Evolutionary conservation across 2,888 invertebrate genomes (phyloP).

Genomic region (Dolomedes plantarius): DNA sequence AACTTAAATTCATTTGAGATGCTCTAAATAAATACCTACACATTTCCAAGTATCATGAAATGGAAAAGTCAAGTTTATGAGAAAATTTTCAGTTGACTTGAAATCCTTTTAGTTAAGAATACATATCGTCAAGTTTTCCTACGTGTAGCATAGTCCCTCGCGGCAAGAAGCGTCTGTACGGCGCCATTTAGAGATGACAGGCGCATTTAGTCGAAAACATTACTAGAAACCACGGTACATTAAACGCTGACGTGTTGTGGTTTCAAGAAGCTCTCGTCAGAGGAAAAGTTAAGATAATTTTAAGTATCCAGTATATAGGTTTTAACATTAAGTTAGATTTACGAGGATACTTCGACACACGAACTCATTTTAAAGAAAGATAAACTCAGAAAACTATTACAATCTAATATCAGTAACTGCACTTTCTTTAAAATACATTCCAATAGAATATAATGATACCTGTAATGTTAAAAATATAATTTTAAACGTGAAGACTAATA

Average conservation of each 20-base stretch:
- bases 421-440: too few relatives aligned
- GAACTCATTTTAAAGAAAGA: background rate
- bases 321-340: background rate
- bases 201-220: conserved; percentile 56
- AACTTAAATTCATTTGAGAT: too few relatives aligned
- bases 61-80: too few relatives aligned
- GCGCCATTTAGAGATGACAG: conserved; percentile 42
- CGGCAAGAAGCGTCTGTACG: conserved; percentile 17
- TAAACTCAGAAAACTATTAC: too few relatives aligned
- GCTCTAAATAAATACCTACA: too few relatives aligned
- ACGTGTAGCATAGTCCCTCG: background rate
- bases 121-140: background rate
- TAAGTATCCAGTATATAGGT: background rate
- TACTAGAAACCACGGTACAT: conserved; percentile 39
- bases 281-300: background rate
- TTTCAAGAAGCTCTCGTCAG: conserved; percentile 23
- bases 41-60: too few relatives aligned
- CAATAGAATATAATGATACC: too few relatives aligned
- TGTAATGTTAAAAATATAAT: too few relatives aligned
- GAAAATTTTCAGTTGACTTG: background rate
- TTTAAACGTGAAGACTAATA: too few relatives aligned
- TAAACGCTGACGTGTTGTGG: conserved; percentile 44
- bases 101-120: background rate
- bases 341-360: background rate
- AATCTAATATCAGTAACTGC: too few relatives aligned